Evolutionary conservation across 1,140 invertebrate genomes (phyloP), one percentile per base, ranked within the genome.

Genomic region (Tetragonula clypearis): DNA sequence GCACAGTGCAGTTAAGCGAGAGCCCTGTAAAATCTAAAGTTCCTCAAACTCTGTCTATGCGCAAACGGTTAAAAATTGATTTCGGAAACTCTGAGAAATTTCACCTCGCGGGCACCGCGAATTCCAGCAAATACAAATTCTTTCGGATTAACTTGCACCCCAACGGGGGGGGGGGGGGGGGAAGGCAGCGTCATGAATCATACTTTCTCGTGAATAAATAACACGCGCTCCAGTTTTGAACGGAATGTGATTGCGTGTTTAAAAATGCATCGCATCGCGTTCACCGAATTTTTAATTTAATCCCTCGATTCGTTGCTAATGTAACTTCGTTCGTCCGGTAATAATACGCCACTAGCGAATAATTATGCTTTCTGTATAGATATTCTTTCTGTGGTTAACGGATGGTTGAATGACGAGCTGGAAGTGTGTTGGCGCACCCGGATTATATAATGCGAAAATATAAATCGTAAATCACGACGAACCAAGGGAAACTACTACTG

Each of bases 161-260:
- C 49, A 21, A 30, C 17, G 14, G 62, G 62, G 62, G 30, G 30
- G 30, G n/a, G n/a, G n/a, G 2, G 30, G 2, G 30, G 2, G 30
- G 30, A n/a, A 3, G n/a, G 4, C 6, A 66, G n/a, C 71, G 26
- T 53, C 49, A 71, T 19, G 53, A 56, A 69, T 79, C 53, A 69
- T 56, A 30, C 78, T 56, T 65, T 21, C 2, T 21, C 5, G 21
- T 69, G n/a, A 56, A 79, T 79, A 56, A 79, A 35, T 69, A 79
- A 79, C 21, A 9, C 26, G 11, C 26, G 49, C 5, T 66, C 58
- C 23, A 35, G 49, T 30, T 79, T 69, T 2, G 19, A 55, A 56
- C 49, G 55, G 65, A 69, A 77, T 77, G 30, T 62, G 65, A 56
- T 69, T 56, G 53, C 21, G 5, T 19, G 15, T 15, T 78, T 53